phyloP scores from a whole-genome alignment of 2,797 vertebrate species.

The Fundulus diaphanus region DNA sequence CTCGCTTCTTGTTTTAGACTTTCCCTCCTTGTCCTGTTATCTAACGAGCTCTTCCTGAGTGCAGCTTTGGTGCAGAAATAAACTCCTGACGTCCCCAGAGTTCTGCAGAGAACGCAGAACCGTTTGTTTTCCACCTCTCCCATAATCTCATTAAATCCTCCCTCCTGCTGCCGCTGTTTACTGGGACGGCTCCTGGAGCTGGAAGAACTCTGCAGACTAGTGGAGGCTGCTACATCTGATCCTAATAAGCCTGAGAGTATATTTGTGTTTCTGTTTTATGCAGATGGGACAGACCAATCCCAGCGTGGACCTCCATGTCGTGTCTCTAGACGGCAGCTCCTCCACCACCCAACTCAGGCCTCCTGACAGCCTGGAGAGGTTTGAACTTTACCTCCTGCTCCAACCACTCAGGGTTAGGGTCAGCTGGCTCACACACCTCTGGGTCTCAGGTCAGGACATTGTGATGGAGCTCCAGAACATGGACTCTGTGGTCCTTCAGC shows the following conservation, averaged over 20 bases:
- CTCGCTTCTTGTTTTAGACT: too few species aligned
- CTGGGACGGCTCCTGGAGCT: too few species aligned
- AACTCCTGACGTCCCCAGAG: neutral
- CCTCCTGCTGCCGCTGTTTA: neutral
- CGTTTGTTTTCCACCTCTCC: neutral
- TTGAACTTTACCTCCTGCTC: neutral
- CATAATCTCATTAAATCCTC: neutral
- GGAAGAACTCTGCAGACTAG: too few species aligned
- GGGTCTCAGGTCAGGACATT: too few species aligned
- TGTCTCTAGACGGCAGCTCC: constrained; percentile 73
- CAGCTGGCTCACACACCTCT: neutral
- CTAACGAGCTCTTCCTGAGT: neutral
- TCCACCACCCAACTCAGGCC: constrained; percentile 70
- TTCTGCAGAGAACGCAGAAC: neutral
- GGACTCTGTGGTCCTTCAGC: neutral
- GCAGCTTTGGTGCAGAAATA: neutral
- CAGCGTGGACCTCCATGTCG: constrained; percentile 65
- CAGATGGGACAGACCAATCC: constrained; percentile 82
- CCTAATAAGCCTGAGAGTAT: neutral
- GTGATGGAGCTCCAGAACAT: too few species aligned
- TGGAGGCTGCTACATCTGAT: neutral
- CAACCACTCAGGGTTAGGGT: neutral
- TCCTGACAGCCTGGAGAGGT: constrained; percentile 78
- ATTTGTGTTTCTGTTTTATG: constrained; percentile 13
- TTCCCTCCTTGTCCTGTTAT: too few species aligned